Conservation (phyloP, 2,888 invertebrate genomes). For the Lysandra coridon region DNA sequence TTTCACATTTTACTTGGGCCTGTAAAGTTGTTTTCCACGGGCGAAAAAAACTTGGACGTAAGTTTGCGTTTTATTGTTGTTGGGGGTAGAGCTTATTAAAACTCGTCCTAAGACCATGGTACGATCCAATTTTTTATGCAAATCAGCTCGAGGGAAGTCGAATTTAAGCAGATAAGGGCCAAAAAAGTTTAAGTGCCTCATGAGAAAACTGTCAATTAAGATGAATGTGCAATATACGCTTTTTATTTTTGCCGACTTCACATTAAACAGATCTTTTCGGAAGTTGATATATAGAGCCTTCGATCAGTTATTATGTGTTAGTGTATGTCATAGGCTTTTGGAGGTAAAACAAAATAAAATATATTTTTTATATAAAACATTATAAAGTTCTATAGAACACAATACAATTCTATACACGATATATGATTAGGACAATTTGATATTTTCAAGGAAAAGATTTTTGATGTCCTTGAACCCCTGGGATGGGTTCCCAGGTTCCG, state of each 20-base stretch:
- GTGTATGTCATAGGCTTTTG: too few species aligned
- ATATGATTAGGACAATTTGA: background rate
- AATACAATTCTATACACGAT: too few species aligned
- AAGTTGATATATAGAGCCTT: background rate
- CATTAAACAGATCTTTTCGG: background rate
- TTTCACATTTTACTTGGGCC: background rate
- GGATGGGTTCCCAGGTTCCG: background rate
- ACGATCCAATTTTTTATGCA: background rate
- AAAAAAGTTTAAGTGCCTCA: constrained; percentile 5
- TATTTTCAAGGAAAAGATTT: background rate
- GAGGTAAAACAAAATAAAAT: too few species aligned
- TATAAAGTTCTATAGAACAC: too few species aligned
- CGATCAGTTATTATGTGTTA: too few species aligned
- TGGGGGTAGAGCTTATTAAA: background rate
- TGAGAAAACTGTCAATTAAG: constrained; percentile 8
- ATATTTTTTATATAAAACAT: too few species aligned
- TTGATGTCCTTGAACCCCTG: background rate
- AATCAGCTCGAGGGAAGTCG: background rate
- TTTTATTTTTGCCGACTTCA: background rate
- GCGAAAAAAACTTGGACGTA: background rate
- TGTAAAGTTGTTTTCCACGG: background rate
- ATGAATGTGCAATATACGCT: background rate
- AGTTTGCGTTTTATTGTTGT: background rate
- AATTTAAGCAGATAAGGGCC: background rate
- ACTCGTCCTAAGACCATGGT: background rate